Base-by-base conservation (phyloP, 2,113 vertebrate species). In the Oriolus oriolus region DNA sequence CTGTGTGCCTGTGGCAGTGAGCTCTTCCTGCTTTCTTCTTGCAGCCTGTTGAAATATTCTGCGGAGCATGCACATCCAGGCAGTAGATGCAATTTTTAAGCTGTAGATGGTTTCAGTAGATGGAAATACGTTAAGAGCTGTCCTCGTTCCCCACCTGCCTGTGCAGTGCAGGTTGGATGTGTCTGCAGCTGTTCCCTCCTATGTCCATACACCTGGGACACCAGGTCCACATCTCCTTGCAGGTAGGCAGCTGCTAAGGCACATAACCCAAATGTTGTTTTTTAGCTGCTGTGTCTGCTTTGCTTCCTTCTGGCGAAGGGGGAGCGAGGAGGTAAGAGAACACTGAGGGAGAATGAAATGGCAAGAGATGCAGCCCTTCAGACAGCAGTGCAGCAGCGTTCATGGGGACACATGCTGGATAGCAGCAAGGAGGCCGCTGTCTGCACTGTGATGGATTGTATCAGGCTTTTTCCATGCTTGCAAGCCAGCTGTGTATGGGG, bases 401-500 rank as follows among this genome's bases (percentile, higher is more conserved):
- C 50, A 5, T 0, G 0, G 1, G 39, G 23, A 41, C 5, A 10
- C 9, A 0, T 24, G n/a, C 66, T 53, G 39, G 63, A 26, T 14
- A 64, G 47, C 59, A 18, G 42, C 6, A 11, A 49, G 41, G 59
- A 60, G 28, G 13, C 35, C 42, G 37, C 45, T 1, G 5, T 37
- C 59, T 73, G 73, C 2, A 0, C 8, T 22, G 20, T 53, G 54
- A 52, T 41, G 65, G 50, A 26, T 63, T 47, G 20, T 16, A 4
- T 37, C 5, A 6, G 73, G 52, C 24, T 74, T 70, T n/a, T 79
- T 73, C 82, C 31, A 4, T 28, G 45, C 15, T 3, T n/a, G 69
- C 61, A 28, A 33, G 50, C 47, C 28, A 39, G 1, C 42, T 13
- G 27, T 24, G 27, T 5, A 0, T 26, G 41, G 24, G 6, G 47